phyloP scores from a whole-genome alignment of 2,113 vertebrate species.

The Antechinus flavipes region DNA sequence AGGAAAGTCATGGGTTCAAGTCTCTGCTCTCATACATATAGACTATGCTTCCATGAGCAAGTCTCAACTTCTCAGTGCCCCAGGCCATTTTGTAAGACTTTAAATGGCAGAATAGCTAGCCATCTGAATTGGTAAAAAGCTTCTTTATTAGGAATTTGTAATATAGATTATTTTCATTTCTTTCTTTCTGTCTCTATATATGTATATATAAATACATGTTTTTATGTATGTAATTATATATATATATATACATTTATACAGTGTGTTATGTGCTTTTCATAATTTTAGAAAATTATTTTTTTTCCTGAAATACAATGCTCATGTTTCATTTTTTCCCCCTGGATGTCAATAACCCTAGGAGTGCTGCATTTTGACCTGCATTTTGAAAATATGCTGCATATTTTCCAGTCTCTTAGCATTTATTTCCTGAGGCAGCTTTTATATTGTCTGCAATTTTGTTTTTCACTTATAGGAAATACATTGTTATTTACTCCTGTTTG shows the following conservation, averaged over 20 bases:
- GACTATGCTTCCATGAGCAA: background rate
- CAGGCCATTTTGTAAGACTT: background rate
- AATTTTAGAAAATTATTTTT: background rate
- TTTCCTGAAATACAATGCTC: background rate
- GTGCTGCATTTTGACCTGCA: background rate
- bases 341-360: background rate
- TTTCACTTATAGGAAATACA: background rate
- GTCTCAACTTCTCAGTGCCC: background rate
- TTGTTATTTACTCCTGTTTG: background rate
- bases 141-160: background rate
- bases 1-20: background rate
- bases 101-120: background rate
- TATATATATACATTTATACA: background rate
- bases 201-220: background rate
- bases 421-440: background rate
- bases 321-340: background rate
- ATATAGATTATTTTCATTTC: background rate
- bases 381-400: background rate
- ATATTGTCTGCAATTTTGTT: background rate
- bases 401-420: background rate
- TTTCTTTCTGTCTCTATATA: background rate
- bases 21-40: too few relatives aligned
- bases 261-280: background rate
- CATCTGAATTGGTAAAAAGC: background rate
- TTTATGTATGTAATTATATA: background rate